Evolutionary conservation across 2,888 invertebrate genomes (phyloP).

Genomic region (Epistrophe eligans): DNA sequence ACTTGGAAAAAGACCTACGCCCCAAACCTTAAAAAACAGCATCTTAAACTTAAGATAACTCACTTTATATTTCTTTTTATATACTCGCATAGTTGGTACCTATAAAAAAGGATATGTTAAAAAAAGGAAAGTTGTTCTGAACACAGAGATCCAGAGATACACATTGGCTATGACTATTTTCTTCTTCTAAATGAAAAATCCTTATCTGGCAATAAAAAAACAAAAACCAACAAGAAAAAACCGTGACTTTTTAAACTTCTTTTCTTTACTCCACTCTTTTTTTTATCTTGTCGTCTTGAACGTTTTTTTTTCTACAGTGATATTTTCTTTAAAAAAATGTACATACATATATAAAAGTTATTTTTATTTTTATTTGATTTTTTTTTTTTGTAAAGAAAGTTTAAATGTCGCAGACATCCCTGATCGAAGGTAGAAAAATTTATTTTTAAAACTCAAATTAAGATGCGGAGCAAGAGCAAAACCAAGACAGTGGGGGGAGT

Average conservation of each 20-base stretch:
- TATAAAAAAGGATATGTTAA: background rate
- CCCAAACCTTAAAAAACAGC: constrained; percentile 9
- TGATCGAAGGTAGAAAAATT: constrained; percentile 27
- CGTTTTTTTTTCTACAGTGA: background rate
- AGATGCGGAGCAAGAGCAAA: background rate
- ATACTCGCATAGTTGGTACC: background rate
- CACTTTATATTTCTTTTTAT: constrained; percentile 1
- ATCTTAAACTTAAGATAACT: constrained; percentile 29
- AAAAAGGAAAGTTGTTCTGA: background rate
- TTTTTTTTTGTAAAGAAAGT: constrained; percentile 7
- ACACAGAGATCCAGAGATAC: constrained; percentile 1
- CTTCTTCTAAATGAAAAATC: background rate
- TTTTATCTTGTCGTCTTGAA: constrained; percentile 12
- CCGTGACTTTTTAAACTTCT: constrained; percentile 16
- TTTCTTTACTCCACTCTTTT: background rate
- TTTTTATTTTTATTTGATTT: constrained; percentile 14
- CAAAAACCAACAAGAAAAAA: constrained; percentile 8
- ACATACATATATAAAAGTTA: background rate
- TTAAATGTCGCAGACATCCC: constrained; percentile 29
- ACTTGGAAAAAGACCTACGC: constrained; percentile 21
- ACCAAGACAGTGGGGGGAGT: background rate
- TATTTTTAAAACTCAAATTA: constrained; percentile 33
- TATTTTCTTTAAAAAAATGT: background rate
- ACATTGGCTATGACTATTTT: constrained; percentile 1
- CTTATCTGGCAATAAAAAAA: background rate